These are phyloP conservation scores for Epinephelus lanceolatus DNA, from an alignment of 2,113 vertebrate genomes.

Conservation along the genomic window DNA sequence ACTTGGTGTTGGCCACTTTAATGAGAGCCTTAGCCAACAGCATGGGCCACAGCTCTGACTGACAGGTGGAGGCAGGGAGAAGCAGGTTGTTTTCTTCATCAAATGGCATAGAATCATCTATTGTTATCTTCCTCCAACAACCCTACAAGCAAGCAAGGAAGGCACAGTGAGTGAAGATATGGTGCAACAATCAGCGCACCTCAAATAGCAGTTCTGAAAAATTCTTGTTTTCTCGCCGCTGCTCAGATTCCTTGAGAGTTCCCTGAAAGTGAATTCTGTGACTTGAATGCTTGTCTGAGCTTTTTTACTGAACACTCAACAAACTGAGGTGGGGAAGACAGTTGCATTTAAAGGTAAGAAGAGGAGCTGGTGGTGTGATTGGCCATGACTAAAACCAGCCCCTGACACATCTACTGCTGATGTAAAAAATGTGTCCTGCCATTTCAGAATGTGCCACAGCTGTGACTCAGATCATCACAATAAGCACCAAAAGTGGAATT, in stretches of 20 bases:
- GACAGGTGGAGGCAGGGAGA: slow-evolving; percentile 88
- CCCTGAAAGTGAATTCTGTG: background rate
- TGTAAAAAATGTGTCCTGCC: background rate
- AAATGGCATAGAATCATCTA: slow-evolving; percentile 95
- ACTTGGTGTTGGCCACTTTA: slow-evolving; percentile 93
- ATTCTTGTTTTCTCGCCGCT: background rate
- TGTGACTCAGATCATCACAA: background rate
- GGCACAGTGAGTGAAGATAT: background rate
- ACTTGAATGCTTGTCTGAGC: background rate
- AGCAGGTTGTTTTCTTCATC: slow-evolving; percentile 88
- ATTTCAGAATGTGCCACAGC: background rate
- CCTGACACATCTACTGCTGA: background rate
- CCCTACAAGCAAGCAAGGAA: slow-evolving; percentile 83
- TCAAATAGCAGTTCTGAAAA: background rate
- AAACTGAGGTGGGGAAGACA: background rate
- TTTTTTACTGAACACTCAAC: background rate
- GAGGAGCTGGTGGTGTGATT: background rate
- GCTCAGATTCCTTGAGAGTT: background rate
- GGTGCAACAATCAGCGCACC: background rate
- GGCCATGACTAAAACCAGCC: background rate
- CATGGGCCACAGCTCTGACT: slow-evolving; percentile 95
- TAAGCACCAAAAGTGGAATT: no score
- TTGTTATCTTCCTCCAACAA: slow-evolving; percentile 93
- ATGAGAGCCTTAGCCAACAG: slow-evolving; percentile 94
- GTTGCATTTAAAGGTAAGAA: background rate